Base-by-base conservation (phyloP, 2,113 vertebrate genomes). In the Australoheros scitulus region DNA sequence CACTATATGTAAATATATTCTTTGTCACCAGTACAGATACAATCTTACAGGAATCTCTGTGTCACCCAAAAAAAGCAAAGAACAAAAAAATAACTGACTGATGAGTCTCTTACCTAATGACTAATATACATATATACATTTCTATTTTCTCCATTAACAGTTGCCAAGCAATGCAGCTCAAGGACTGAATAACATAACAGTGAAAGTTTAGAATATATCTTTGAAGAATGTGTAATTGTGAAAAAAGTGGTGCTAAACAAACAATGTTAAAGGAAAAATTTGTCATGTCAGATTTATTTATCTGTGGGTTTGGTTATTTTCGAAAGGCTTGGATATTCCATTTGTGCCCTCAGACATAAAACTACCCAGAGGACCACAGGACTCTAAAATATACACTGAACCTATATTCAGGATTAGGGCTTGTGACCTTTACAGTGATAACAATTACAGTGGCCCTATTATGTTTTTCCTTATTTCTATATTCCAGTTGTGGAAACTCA, bases 21-120 rank as follows among this genome's bases (percentile, higher is more conserved):
- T 70, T 29, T 70, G 64, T 70, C 29, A 34, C 36, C 57, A 34
- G 11, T 36, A 14, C 3, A 55, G 61, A 77, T 29, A 61, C 32
- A 29, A 22, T 11, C n/a, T 61, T 3, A 79, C 7, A 76, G 78
- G 80, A 85, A 83, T 32, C 2, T 81, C 36, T 76, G 77, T 58
- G 84, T 84, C 79, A 91, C 50, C 75, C 70, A 32, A 68, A 38
- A 59, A 70, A 18, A 38, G 43, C 32, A 36, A 72, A 11, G 6
- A 70, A 14, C 52, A 59, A 24, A 9, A 26, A 50, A 17, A 63
- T 50, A 50, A 22, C 3, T 79, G 61, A 57, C 29, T 64, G 59
- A 78, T 56, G 6, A 81, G 52, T 29, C 26, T 34, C 38, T 47
- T 47, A 29, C 32, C 24, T 61, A 75, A 75, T 81, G 64, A 84